A percentile compares a stretch with the other conserved stretches of the same genome.
phyloP scores from a whole-genome alignment of 2,888 invertebrate genomes.

The Sisyra terminalis region DNA sequence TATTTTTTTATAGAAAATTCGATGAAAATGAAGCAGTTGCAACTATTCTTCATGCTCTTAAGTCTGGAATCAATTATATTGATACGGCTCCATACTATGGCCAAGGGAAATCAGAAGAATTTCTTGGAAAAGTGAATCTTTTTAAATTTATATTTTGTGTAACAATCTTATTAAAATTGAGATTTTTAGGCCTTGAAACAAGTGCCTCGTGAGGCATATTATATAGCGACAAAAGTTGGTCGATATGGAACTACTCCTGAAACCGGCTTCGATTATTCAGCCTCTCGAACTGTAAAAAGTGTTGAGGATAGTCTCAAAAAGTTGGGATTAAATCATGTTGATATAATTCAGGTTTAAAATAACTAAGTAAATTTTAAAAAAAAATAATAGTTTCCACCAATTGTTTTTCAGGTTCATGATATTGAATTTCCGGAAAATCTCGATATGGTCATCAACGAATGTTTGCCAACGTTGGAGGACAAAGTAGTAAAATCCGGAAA shows the following conservation, averaged over 20 bases:
- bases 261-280: conserved; percentile 76
- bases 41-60: conserved; percentile 53
- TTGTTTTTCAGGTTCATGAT: conserved; percentile 66
- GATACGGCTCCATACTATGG: conserved; percentile 93
- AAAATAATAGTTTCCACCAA: neutral
- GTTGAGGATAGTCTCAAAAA: conserved; percentile 57
- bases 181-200: conserved; percentile 48
- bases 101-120: conserved; percentile 65
- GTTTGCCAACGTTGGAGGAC: conserved; percentile 58
- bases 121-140: conserved; percentile 53
- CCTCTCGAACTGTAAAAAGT: conserved; percentile 53
- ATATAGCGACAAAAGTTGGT: conserved; percentile 84
- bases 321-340: conserved; percentile 67
- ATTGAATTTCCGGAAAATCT: conserved; percentile 68
- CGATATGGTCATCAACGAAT: conserved; percentile 66
- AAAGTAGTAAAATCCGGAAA: conserved; percentile 54
- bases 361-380: too few relatives aligned
- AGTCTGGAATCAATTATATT: conserved; percentile 74
- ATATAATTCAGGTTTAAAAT: conserved; percentile 71
- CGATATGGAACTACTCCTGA: conserved; percentile 55
- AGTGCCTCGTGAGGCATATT: conserved; percentile 69
- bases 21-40: conserved; percentile 49
- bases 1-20: conserved; percentile 30
- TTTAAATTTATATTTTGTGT: neutral
- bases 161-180: neutral